phyloP scores from a whole-genome alignment of 2,797 vertebrate genomes.

The Girardinus metallicus region DNA sequence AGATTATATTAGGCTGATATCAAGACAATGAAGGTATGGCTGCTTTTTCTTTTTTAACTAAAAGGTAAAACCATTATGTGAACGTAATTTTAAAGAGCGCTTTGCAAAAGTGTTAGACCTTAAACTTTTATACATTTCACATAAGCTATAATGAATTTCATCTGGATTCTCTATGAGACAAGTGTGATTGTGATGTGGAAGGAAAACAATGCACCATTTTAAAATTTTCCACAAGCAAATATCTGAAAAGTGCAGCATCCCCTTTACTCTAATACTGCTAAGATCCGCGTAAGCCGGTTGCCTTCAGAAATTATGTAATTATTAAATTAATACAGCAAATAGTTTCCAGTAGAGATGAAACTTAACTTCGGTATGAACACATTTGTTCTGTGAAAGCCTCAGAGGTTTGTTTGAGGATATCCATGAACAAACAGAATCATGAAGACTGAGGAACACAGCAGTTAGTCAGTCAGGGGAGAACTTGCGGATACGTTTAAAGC shows the following conservation, averaged over 20 bases:
- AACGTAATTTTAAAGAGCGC: not conserved
- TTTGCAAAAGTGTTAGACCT: not conserved
- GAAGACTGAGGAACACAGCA: not conserved
- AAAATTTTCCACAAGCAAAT: not conserved
- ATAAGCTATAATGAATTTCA: not conserved
- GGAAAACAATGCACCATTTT: not conserved
- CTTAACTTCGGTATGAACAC: not conserved
- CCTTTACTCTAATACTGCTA: not conserved
- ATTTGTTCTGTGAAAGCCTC: not conserved
- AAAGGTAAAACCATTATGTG: not conserved
- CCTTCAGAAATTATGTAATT: not conserved
- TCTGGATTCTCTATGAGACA: not conserved
- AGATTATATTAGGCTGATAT: slow-evolving; percentile 59
- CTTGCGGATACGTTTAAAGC: not conserved
- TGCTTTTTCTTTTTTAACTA: slow-evolving; percentile 26
- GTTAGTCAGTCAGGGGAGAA: not conserved
- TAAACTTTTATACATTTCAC: not conserved
- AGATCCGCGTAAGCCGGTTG: not conserved
- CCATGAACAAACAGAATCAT: not conserved
- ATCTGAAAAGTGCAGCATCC: not conserved
- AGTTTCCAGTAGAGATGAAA: not conserved
- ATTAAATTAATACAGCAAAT: not conserved
- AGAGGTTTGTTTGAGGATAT: slow-evolving; percentile 1
- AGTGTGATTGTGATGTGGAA: not conserved
- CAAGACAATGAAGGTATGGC: slow-evolving; percentile 51